Conservation (phyloP, 2,113 vertebrate genomes). For the Oxyruncus cristatus region DNA sequence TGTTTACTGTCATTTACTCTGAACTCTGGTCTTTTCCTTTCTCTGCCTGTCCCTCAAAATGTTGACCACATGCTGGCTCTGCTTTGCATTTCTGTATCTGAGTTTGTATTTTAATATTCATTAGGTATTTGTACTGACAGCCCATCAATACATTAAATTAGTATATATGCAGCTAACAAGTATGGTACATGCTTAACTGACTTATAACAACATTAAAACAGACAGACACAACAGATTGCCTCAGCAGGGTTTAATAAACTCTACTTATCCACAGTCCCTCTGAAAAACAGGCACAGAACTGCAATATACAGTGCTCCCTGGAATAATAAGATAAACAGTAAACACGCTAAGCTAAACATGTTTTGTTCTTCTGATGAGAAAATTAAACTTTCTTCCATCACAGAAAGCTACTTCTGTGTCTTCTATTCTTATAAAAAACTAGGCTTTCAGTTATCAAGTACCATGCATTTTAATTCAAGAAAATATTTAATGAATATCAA, state of each 20-base stretch:
- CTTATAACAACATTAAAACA: conserved; percentile 59
- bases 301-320: conserved; percentile 3
- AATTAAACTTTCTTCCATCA: conserved; percentile 2
- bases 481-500: not conserved
- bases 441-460: not conserved
- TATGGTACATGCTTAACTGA: conserved; percentile 47
- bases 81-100: conserved; percentile 57
- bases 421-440: not conserved
- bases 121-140: conserved; percentile 57
- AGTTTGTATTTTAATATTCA: conserved; percentile 55
- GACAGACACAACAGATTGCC: conserved; percentile 60
- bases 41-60: conserved; percentile 51
- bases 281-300: conserved; percentile 45
- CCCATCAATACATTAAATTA: conserved; percentile 60
- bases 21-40: conserved; percentile 33
- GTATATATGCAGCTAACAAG: conserved; percentile 48
- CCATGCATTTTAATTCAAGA: not conserved
- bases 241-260: conserved; percentile 63
- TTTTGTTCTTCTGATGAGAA: not conserved
- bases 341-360: not conserved
- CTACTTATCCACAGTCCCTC: conserved; percentile 22
- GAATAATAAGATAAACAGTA: conserved; percentile 23
- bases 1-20: conserved; percentile 46
- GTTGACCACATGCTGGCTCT: conserved; percentile 39
- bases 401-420: not conserved